A percentile compares a stretch with the other conserved stretches of the same genome.
Evolutionary conservation across 2,888 invertebrate species (phyloP).

Genomic region (Geotrupes spiniger): DNA sequence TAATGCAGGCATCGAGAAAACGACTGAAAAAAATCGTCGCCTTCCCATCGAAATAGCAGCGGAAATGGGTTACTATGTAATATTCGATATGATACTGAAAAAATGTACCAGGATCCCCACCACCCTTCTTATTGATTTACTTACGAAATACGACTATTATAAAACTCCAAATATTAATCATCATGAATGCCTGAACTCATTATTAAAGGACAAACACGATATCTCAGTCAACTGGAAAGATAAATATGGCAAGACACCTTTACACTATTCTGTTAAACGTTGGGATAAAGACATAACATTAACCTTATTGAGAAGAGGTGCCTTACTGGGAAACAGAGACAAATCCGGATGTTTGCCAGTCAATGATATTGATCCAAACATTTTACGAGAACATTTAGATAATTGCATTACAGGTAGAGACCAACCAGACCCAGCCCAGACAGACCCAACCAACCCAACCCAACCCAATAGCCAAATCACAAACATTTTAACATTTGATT

Average conservation of each 20-base stretch:
- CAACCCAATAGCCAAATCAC: slow-evolving; percentile 59
- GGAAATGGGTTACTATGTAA: slow-evolving; percentile 56
- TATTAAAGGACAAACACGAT: slow-evolving; percentile 56
- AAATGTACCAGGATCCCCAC: slow-evolving; percentile 45
- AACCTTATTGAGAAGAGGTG: slow-evolving; percentile 65
- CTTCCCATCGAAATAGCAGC: slow-evolving; percentile 63
- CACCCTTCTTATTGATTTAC: slow-evolving; percentile 29
- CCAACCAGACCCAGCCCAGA: no score
- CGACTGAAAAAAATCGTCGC: slow-evolving; percentile 51
- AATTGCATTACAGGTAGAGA: slow-evolving; percentile 69
- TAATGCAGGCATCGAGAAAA: slow-evolving; percentile 55
- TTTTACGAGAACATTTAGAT: slow-evolving; percentile 71
- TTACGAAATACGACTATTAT: slow-evolving; percentile 50
- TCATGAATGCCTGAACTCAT: slow-evolving; percentile 60
- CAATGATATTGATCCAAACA: slow-evolving; percentile 66
- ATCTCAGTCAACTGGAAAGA: slow-evolving; percentile 20
- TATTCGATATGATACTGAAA: slow-evolving; percentile 54
- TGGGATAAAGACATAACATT: slow-evolving; percentile 63
- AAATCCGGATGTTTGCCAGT: slow-evolving; percentile 66
- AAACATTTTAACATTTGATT: slow-evolving; percentile 72
- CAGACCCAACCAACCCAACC: no score
- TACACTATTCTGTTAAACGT: slow-evolving; percentile 74
- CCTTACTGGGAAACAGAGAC: slow-evolving; percentile 69
- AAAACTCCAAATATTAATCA: slow-evolving; percentile 52
- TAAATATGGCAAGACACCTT: slow-evolving; percentile 40